Evolutionary conservation across 2,888 invertebrate genomes (phyloP).

Genomic region (Sinopyrophorus schimmeli): DNA sequence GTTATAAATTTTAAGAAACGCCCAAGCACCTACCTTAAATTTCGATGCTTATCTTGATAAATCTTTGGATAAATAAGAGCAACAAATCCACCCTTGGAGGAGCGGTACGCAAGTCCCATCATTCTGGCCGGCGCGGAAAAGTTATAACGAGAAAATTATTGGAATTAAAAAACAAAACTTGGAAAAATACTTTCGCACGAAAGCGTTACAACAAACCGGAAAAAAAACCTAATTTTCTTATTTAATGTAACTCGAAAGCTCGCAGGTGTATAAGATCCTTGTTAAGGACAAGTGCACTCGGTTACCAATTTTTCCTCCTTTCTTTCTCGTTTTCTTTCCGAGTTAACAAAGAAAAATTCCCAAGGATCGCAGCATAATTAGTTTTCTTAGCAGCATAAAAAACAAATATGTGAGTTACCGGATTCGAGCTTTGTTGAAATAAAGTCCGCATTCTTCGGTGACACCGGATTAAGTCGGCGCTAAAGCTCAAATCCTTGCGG

Average conservation of each 20-base stretch:
- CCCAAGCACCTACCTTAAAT: too few species aligned
- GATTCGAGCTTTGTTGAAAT: conserved; percentile 9
- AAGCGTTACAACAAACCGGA: neutral
- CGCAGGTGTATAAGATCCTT: conserved; percentile 6
- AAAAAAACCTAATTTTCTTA: conserved; percentile 5
- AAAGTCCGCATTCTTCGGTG: conserved; percentile 8
- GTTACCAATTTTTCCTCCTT: conserved; percentile 1
- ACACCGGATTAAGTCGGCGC: conserved; percentile 4
- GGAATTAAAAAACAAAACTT: neutral
- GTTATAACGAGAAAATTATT: too few species aligned
- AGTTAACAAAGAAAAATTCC: conserved; percentile 7
- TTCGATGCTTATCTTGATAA: too few species aligned
- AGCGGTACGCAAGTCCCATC: neutral
- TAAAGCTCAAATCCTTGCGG: conserved; percentile 3
- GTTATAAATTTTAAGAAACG: too few species aligned
- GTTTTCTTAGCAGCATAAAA: conserved; percentile 16
- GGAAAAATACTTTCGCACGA: neutral
- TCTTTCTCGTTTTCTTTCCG: too few species aligned
- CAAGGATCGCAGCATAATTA: conserved; percentile 14
- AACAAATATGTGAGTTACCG: conserved; percentile 14
- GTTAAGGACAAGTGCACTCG: neutral
- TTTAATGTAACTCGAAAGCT: conserved; percentile 4
- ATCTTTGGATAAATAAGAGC: too few species aligned
- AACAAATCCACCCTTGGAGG: neutral
- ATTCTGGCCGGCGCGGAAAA: too few species aligned